phyloP scores from a whole-genome alignment of 1,140 invertebrate genomes.

The Laupala kohalensis region DNA sequence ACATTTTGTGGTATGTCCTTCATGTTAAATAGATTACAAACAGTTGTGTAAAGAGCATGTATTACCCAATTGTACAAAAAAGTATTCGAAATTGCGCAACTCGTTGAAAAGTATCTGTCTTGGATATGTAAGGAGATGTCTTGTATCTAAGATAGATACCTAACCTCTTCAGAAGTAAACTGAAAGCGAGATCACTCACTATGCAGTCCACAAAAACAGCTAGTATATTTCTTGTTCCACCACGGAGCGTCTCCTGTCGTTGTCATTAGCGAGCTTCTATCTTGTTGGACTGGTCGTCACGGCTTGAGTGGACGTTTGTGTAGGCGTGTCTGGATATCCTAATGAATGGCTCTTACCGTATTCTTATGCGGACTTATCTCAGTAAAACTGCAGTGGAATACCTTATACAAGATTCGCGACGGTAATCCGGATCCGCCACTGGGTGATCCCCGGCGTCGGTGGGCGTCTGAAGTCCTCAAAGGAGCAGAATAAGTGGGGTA shows the following conservation, averaged over 20 bases:
- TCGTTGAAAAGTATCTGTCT: too few species aligned
- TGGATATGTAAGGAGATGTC: too few species aligned
- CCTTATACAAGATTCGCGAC: not conserved
- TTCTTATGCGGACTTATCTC: not conserved
- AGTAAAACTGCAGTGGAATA: not conserved
- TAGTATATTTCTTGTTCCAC: not conserved
- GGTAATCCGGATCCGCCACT: not conserved
- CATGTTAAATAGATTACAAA: too few species aligned
- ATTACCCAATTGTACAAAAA: too few species aligned
- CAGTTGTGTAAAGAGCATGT: too few species aligned
- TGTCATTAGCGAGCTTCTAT: not conserved
- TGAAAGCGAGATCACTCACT: too few species aligned
- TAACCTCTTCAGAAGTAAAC: too few species aligned
- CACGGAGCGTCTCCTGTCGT: not conserved
- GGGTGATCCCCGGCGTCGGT: not conserved
- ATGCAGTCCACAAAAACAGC: not conserved
- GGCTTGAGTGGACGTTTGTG: not conserved
- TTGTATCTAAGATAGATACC: too few species aligned
- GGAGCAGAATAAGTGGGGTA: not conserved
- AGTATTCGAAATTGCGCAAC: too few species aligned
- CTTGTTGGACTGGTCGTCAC: not conserved
- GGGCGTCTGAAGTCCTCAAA: not conserved
- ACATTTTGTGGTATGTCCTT: too few species aligned
- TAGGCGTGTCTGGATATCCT: not conserved
- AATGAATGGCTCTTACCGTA: not conserved